Evolutionary conservation across 1,140 invertebrate species (phyloP).

Genomic region (Proctacanthus coquilletti): DNA sequence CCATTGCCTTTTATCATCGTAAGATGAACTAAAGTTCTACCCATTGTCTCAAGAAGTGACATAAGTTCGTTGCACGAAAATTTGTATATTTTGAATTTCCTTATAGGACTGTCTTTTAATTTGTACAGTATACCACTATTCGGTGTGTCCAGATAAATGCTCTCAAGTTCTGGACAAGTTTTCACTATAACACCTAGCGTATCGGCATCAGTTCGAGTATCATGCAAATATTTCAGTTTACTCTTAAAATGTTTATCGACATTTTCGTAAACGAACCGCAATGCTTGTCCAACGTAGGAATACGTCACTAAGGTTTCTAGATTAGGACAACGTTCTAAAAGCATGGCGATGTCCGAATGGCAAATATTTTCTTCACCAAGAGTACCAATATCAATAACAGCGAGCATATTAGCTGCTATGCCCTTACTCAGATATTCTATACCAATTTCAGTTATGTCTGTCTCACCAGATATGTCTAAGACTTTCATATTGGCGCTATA

Average conservation of each 20-base stretch:
- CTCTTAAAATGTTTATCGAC: constrained; percentile 36
- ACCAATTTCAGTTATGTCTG: constrained; percentile 42
- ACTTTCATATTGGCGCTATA: constrained; percentile 38
- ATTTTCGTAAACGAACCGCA: constrained; percentile 35
- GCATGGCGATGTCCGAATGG: constrained; percentile 39
- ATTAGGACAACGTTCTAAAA: constrained; percentile 42
- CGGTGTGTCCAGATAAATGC: constrained; percentile 42
- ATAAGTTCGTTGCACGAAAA: constrained; percentile 42
- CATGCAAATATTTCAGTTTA: constrained; percentile 43
- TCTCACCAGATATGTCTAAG: constrained; percentile 46
- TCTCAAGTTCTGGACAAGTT: constrained; percentile 41
- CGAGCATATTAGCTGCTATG: constrained; percentile 32
- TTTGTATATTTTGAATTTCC: constrained; percentile 43
- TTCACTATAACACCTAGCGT: constrained; percentile 38
- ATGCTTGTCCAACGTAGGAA: constrained; percentile 42
- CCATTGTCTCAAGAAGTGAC: constrained; percentile 37
- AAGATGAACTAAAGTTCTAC: constrained; percentile 37
- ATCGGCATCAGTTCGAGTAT: constrained; percentile 37
- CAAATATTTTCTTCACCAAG: constrained; percentile 48
- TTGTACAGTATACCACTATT: constrained; percentile 34
- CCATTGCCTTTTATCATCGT: constrained; percentile 41
- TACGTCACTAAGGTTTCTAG: constrained; percentile 43
- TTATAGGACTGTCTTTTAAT: constrained; percentile 31
- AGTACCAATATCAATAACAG: constrained; percentile 44
- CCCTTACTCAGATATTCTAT: constrained; percentile 36